A percentile compares a stretch with the other conserved stretches of the same genome.
phyloP scores from a whole-genome alignment of 1,140 invertebrate species.

The Euwallacea fornicatus region DNA sequence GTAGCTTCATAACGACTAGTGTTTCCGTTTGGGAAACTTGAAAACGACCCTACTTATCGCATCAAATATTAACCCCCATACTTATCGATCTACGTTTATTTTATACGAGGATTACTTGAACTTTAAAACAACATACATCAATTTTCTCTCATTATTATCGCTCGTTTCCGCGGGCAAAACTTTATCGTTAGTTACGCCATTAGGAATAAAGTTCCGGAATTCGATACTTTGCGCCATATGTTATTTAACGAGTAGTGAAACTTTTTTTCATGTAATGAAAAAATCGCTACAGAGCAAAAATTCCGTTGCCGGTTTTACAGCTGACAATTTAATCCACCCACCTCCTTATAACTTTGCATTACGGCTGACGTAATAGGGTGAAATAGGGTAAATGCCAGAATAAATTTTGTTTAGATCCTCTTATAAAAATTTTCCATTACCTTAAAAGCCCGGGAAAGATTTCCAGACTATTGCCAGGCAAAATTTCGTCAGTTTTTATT shows the following conservation, averaged over 20 bases:
- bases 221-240: background rate
- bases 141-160: background rate
- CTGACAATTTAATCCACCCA: slow-evolving; percentile 11
- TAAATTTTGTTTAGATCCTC: slow-evolving; percentile 17
- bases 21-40: no score
- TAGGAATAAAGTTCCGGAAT: background rate
- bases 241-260: background rate
- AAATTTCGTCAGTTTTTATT: slow-evolving; percentile 21
- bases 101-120: no score
- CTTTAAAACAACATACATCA: background rate
- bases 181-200: background rate
- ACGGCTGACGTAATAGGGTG: slow-evolving; percentile 18
- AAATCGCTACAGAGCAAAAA: background rate
- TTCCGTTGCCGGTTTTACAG: slow-evolving; percentile 3
- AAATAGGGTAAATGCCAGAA: slow-evolving; percentile 23
- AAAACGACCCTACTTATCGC: no score
- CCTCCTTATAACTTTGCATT: slow-evolving; percentile 21
- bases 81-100: no score
- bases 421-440: slow-evolving; percentile 30
- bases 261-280: background rate
- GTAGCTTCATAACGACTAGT: no score
- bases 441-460: slow-evolving; percentile 23
- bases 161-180: no score
- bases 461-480: slow-evolving; percentile 19
- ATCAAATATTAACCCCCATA: no score